Conservation (phyloP, 2,113 vertebrate genomes). For the Pelobates fuscus region DNA sequence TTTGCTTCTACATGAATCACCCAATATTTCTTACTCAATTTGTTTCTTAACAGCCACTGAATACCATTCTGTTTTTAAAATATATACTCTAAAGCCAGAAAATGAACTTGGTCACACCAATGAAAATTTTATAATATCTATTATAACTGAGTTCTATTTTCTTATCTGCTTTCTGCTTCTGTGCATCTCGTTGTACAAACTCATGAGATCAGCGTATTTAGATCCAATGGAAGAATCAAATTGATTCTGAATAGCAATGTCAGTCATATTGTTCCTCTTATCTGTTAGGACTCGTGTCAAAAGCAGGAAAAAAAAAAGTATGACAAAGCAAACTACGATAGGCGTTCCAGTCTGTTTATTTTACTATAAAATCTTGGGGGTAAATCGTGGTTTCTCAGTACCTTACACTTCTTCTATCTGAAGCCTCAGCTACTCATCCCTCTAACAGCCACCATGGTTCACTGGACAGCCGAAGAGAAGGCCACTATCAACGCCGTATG, state of each 20-base stretch:
- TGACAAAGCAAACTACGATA: not conserved
- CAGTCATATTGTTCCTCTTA: not conserved
- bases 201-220: not conserved
- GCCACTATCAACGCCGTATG: not conserved
- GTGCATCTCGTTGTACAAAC: not conserved
- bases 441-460: slow-evolving; percentile 60
- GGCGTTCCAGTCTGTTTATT: not conserved
- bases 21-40: too few species aligned
- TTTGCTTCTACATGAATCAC: too few species aligned
- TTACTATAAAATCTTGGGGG: not conserved
- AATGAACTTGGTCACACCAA: too few species aligned
- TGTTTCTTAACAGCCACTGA: too few species aligned
- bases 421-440: not conserved
- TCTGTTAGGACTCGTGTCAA: not conserved
- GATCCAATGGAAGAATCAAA: not conserved
- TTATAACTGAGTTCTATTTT: too few species aligned
- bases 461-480: slow-evolving; percentile 65
- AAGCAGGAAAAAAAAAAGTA: not conserved
- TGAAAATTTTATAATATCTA: too few species aligned
- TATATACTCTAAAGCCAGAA: too few species aligned
- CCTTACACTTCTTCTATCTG: not conserved
- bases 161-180: too few species aligned
- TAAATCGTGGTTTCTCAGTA: too few species aligned
- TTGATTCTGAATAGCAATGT: slow-evolving; percentile 3
- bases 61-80: too few species aligned